Evolutionary conservation across 2,888 invertebrate species (phyloP).

Genomic region (Pammene fasciana): DNA sequence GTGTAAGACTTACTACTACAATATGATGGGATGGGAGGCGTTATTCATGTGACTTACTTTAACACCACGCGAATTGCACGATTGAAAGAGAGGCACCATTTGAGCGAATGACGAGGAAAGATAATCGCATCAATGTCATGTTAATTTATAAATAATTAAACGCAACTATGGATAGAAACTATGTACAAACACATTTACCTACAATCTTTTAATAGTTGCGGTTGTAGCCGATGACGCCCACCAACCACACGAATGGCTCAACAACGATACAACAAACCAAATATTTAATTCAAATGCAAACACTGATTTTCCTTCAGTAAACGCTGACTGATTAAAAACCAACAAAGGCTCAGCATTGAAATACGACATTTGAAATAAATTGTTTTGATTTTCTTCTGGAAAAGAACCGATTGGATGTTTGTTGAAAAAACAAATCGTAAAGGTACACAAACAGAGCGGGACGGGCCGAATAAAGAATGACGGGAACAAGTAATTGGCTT

Average conservation of each 20-base stretch:
- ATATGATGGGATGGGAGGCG: too few relatives aligned
- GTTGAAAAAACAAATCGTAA: constrained; percentile 28
- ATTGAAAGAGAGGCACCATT: too few relatives aligned
- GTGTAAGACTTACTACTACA: too few relatives aligned
- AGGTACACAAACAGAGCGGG: constrained; percentile 21
- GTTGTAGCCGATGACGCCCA: background rate
- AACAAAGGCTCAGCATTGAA: constrained; percentile 33
- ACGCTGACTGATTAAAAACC: constrained; percentile 38
- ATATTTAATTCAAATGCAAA: constrained; percentile 25
- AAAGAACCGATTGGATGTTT: constrained; percentile 36
- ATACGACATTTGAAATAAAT: constrained; percentile 39
- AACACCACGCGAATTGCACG: too few relatives aligned
- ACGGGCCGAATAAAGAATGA: background rate
- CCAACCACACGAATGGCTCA: background rate
- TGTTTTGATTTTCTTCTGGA: constrained; percentile 36
- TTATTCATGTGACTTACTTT: too few relatives aligned
- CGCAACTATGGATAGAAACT: background rate
- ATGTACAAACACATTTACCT: constrained; percentile 5
- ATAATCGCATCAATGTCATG: background rate
- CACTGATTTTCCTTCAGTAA: constrained; percentile 24
- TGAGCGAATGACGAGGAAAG: too few relatives aligned
- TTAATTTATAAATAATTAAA: background rate
- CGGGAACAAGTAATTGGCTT: constrained; percentile 1
- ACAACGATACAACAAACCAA: constrained; percentile 9
- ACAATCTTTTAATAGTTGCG: background rate